Evolutionary conservation across 2,797 vertebrate species (phyloP).

Genomic region (Staurois parvus): DNA sequence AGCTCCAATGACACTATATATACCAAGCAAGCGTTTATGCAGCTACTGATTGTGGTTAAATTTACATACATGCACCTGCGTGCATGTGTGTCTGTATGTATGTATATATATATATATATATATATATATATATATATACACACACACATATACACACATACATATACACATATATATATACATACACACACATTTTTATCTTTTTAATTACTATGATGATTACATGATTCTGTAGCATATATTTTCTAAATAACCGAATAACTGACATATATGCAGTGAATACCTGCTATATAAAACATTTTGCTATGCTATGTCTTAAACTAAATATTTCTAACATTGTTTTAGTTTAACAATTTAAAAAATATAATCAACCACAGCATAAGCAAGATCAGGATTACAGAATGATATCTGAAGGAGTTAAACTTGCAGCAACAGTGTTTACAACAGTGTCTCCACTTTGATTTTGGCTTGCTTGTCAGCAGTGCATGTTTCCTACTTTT

Average conservation of each 20-base stretch:
- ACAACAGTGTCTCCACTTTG: neutral
- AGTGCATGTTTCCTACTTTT: neutral
- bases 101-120: conserved; percentile 10
- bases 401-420: neutral
- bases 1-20: conserved; percentile 74
- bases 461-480: neutral
- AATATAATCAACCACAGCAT: too few relatives aligned
- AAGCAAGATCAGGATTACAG: neutral
- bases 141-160: conserved; percentile 4
- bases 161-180: too few relatives aligned
- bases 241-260: neutral
- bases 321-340: too few relatives aligned
- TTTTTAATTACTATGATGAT: too few relatives aligned
- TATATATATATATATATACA: conserved; percentile 14
- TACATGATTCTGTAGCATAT: too few relatives aligned
- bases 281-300: too few relatives aligned
- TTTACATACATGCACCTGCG: neutral
- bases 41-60: neutral
- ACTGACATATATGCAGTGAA: neutral
- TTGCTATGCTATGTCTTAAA: too few relatives aligned
- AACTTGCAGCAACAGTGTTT: neutral
- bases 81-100: neutral
- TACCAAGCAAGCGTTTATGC: conserved; percentile 52
- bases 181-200: too few relatives aligned
- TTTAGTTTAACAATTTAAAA: neutral